Conservation (phyloP, 2,888 invertebrate species). For the Thera britannica region DNA sequence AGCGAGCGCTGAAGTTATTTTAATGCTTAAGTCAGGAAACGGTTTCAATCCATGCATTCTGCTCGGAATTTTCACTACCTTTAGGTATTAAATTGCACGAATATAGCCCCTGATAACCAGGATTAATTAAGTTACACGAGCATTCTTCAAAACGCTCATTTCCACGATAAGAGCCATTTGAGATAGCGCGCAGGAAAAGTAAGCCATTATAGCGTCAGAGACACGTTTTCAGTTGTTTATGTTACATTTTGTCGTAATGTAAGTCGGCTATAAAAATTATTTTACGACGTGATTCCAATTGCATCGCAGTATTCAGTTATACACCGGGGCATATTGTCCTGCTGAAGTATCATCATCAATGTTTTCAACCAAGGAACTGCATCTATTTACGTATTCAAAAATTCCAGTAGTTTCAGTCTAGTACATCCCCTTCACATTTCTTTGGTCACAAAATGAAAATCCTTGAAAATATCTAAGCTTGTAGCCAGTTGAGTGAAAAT, state of each 20-base stretch:
- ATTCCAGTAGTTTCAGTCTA: too few relatives aligned
- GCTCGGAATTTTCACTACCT: background rate
- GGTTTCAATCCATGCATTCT: background rate
- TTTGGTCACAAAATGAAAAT: too few relatives aligned
- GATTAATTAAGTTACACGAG: slow-evolving; percentile 25
- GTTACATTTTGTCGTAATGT: slow-evolving; percentile 36
- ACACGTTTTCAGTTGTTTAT: slow-evolving; percentile 41
- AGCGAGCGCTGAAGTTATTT: background rate
- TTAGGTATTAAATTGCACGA: slow-evolving; percentile 21
- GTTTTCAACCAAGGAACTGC: background rate
- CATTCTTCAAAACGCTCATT: slow-evolving; percentile 35
- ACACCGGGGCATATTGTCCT: background rate
- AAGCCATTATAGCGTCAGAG: slow-evolving; percentile 35
- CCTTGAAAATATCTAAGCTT: too few relatives aligned
- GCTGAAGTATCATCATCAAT: slow-evolving; percentile 3
- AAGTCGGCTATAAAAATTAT: slow-evolving; percentile 39
- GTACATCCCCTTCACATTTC: too few relatives aligned
- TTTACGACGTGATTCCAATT: slow-evolving; percentile 37
- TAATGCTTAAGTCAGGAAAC: background rate
- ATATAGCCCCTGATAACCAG: slow-evolving; percentile 11
- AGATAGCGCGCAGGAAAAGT: slow-evolving; percentile 41
- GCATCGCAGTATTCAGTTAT: slow-evolving; percentile 14
- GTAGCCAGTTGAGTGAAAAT: too few relatives aligned
- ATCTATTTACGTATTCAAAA: too few relatives aligned
- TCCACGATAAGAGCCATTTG: slow-evolving; percentile 41